These are phyloP conservation scores for Paracanthobrama guichenoti DNA, from an alignment of 2,113 vertebrate species.

Conservation along the genomic window DNA sequence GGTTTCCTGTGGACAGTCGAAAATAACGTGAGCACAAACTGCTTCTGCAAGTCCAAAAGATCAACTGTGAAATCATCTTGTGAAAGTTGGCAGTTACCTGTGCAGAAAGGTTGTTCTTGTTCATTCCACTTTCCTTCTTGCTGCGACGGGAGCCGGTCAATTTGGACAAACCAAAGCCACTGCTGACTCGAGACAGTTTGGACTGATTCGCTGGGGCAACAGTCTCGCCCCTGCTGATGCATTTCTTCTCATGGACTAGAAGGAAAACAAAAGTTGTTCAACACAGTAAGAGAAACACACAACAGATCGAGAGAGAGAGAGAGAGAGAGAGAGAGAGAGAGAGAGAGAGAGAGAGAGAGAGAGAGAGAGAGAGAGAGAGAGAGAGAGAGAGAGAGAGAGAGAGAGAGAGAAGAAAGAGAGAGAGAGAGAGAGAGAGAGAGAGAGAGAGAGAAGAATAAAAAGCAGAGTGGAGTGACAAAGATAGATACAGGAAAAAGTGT, in stretches of 20 bases:
- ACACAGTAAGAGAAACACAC: neutral
- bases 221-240: constrained; percentile 90
- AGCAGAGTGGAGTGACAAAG: neutral
- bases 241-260: constrained; percentile 94
- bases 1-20: constrained; percentile 81
- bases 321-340: too few species aligned
- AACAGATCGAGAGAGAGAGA: too few species aligned
- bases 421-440: too few species aligned
- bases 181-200: constrained; percentile 95
- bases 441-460: too few species aligned
- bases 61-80: neutral
- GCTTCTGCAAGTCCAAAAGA: neutral
- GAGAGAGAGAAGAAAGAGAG: too few species aligned
- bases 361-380: too few species aligned
- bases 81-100: constrained; percentile 77
- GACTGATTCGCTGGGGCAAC: constrained; percentile 87
- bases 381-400: too few species aligned
- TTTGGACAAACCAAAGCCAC: constrained; percentile 96
- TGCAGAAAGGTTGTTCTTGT: constrained; percentile 90
- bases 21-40: neutral
- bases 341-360: too few species aligned
- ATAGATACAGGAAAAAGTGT: neutral
- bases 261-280: constrained; percentile 24
- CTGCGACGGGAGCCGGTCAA: constrained; percentile 91
- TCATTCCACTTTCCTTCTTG: constrained; percentile 92